A percentile compares a stretch with the other conserved stretches of the same genome.
Evolutionary conservation across 2,888 invertebrate genomes (phyloP).

Genomic region (Euclidia mi): DNA sequence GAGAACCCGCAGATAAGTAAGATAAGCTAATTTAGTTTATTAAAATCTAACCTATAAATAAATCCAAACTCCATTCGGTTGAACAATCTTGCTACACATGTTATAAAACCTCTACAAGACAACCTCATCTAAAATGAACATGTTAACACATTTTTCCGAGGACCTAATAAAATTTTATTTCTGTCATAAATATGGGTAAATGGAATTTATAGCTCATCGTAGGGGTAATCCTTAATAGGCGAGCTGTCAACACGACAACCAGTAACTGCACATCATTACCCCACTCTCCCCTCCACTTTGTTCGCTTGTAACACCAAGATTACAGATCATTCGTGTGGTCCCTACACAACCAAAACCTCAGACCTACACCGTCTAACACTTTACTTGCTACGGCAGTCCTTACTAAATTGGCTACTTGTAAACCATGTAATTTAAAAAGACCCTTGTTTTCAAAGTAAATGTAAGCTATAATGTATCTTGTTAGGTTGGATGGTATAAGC

Average conservation of each 20-base stretch:
- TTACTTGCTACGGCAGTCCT: conserved; percentile 55
- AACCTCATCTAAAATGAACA: conserved; percentile 20
- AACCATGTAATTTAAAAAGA: conserved; percentile 56
- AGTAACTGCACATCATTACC: conserved; percentile 82
- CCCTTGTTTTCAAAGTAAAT: conserved; percentile 35
- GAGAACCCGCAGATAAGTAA: too few species aligned
- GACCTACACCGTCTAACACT: conserved; percentile 43
- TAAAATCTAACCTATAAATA: neutral
- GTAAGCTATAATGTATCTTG: conserved; percentile 54
- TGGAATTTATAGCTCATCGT: conserved; percentile 54
- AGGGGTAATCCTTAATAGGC: conserved; percentile 70
- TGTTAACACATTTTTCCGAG: conserved; percentile 29
- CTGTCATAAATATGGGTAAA: conserved; percentile 41
- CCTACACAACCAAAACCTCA: conserved; percentile 35
- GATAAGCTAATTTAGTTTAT: too few species aligned
- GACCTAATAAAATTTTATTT: conserved; percentile 56
- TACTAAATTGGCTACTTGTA: conserved; percentile 51
- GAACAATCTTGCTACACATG: neutral
- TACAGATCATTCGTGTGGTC: conserved; percentile 80
- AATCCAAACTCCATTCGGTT: neutral
- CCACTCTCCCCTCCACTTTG: conserved; percentile 83
- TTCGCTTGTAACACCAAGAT: conserved; percentile 80
- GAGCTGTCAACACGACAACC: conserved; percentile 80
- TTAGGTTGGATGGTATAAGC: conserved; percentile 68
- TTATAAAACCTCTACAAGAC: conserved; percentile 8